Base-by-base conservation (phyloP, 1,140 invertebrate species). In the Drosophila ogumai region DNA sequence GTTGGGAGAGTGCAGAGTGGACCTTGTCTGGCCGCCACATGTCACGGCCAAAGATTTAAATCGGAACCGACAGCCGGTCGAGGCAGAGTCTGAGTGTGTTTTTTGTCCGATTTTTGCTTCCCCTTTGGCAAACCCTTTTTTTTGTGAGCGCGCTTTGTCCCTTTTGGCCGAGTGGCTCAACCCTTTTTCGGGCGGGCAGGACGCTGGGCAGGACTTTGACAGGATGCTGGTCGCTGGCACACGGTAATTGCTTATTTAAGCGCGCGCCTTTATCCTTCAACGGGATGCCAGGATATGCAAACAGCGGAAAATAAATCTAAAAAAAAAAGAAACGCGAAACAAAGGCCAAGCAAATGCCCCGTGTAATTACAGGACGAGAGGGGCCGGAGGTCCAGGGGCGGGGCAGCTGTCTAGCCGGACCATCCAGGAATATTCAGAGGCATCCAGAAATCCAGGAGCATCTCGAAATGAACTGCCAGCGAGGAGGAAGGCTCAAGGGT, bases 221-320 rank as follows among this genome's bases (percentile, higher is more conserved):
- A 88, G 84, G 84, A 88, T 88, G 85, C 82, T 87, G 69, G 73
- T 66, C 54, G 72, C 60, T 75, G 73, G 72, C 52, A 88, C 80
- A 87, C 77, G 85, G 84, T 88, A 88, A 88, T 88, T 88, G 84
- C 84, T 90, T 88, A 88, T 88, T 88, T 88, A 88, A 90, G 85
- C 77, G 84, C 84, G 84, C 84, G 61, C 60, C 66, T 84, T 88
- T 82, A 87, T 90, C 85, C 84, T 88, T 84, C 61, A 64, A 87
- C 71, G 82, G 82, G 82, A 86, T 84, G 81, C 61, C 61, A 46
- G 73, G 73, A 67, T 76, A 52, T 66, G 81, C 71, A 82, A 50
- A 77, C 49, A 49, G 60, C 38, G 46, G 36, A 38, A 65, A 41
- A 57, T 49, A 61, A 61, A 75, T 69, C 43, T 68, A 49, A 52